These are phyloP conservation scores for Eclectus roratus DNA, from an alignment of 2,113 vertebrate species.

Conservation along the genomic window DNA sequence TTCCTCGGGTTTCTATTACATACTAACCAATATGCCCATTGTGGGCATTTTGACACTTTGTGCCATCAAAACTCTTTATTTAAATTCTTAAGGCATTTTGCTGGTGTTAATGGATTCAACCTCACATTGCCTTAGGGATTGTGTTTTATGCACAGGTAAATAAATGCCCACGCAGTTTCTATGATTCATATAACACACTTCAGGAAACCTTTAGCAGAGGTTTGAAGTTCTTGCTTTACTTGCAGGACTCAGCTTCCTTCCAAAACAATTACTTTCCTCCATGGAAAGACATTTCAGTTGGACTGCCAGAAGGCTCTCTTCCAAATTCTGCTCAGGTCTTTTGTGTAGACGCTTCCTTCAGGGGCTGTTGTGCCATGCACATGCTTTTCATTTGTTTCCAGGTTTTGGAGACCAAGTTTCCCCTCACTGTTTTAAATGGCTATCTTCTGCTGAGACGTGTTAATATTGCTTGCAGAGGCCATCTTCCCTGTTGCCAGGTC, in stretches of 20 bases:
- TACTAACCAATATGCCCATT: too few relatives aligned
- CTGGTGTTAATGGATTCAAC: neutral
- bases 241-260: neutral
- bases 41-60: neutral
- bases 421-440: neutral
- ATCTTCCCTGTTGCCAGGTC: slow-evolving; percentile 5
- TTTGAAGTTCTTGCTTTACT: neutral
- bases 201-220: neutral
- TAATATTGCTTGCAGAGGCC: neutral
- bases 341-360: neutral
- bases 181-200: neutral
- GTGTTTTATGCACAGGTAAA: neutral
- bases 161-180: neutral
- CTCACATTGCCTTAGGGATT: neutral
- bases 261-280: neutral
- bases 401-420: neutral
- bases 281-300: neutral
- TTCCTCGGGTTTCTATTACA: neutral
- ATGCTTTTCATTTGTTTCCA: neutral
- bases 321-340: neutral
- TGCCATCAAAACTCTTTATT: neutral
- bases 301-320: neutral
- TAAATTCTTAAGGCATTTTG: neutral
- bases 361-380: neutral
- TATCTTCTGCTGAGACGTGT: neutral